These are phyloP conservation scores for Phanerotoma sp. DNA, from an alignment of 2,888 invertebrate species.

Conservation along the genomic window DNA sequence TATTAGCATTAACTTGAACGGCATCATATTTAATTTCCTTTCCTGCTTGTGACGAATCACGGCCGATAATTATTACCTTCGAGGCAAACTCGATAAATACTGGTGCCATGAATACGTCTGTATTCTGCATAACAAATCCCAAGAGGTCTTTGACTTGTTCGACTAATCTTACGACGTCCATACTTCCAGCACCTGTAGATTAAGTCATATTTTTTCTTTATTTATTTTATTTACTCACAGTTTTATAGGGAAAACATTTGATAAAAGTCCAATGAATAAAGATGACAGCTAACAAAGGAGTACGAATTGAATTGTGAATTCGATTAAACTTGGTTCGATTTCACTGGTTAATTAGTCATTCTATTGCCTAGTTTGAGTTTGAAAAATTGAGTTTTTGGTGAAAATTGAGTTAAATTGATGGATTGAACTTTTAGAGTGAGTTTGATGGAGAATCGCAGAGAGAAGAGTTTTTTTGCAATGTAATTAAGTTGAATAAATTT, in stretches of 20 bases:
- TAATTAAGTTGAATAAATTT: too few species aligned
- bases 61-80: slow-evolving; percentile 66
- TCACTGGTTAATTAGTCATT: too few species aligned
- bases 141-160: slow-evolving; percentile 88
- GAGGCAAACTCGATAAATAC: slow-evolving; percentile 79
- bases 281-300: too few species aligned
- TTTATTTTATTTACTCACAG: not conserved
- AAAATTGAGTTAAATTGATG: too few species aligned
- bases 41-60: slow-evolving; percentile 63
- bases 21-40: slow-evolving; percentile 70
- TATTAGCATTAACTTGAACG: slow-evolving; percentile 77
- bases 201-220: not conserved
- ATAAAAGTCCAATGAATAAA: too few species aligned
- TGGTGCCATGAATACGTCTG: slow-evolving; percentile 91
- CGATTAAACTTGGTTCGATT: too few species aligned
- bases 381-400: too few species aligned
- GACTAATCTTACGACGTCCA: slow-evolving; percentile 92
- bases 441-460: too few species aligned
- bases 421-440: too few species aligned
- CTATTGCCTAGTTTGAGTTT: too few species aligned
- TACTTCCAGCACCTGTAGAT: slow-evolving; percentile 75
- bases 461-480: too few species aligned
- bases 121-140: slow-evolving; percentile 77
- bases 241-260: not conserved
- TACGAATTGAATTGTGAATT: too few species aligned